phyloP scores from a whole-genome alignment of 2,888 invertebrate genomes.

The Panzeria rudis region DNA sequence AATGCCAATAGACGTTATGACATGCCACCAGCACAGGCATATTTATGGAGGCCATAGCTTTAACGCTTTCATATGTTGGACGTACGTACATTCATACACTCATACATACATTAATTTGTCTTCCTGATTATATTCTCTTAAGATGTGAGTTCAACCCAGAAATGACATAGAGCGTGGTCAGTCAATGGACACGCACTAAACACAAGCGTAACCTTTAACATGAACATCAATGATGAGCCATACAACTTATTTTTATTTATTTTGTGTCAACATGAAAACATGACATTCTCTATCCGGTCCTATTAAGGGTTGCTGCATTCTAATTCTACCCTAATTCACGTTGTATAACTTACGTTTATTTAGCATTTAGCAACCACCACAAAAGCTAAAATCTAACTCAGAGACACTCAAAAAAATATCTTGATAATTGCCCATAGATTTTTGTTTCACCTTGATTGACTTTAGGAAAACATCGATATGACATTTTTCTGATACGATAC shows the following conservation, averaged over 20 bases:
- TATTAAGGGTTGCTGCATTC: constrained; percentile 17
- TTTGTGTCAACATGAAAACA: constrained; percentile 60
- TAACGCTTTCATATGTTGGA: neutral
- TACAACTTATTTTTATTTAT: constrained; percentile 42
- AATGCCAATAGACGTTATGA: neutral
- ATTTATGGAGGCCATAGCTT: neutral
- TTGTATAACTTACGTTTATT: neutral
- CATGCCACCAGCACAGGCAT: too few species aligned
- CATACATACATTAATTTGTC: neutral
- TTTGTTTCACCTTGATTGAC: too few species aligned
- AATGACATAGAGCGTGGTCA: constrained; percentile 52
- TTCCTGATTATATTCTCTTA: neutral
- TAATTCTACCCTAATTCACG: neutral
- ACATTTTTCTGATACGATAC: too few species aligned
- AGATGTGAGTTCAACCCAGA: constrained; percentile 49
- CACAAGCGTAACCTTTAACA: constrained; percentile 81
- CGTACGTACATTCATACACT: neutral
- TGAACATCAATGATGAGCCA: constrained; percentile 38
- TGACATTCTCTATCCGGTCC: constrained; percentile 27
- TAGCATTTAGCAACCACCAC: constrained; percentile 29
- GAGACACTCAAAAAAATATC: too few species aligned
- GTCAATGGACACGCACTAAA: constrained; percentile 79
- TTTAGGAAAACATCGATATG: too few species aligned
- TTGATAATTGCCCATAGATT: too few species aligned
- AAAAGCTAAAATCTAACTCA: neutral